Evolutionary conservation across 2,888 invertebrate genomes (phyloP).

Genomic region (Troglohyphantes excavatus): DNA sequence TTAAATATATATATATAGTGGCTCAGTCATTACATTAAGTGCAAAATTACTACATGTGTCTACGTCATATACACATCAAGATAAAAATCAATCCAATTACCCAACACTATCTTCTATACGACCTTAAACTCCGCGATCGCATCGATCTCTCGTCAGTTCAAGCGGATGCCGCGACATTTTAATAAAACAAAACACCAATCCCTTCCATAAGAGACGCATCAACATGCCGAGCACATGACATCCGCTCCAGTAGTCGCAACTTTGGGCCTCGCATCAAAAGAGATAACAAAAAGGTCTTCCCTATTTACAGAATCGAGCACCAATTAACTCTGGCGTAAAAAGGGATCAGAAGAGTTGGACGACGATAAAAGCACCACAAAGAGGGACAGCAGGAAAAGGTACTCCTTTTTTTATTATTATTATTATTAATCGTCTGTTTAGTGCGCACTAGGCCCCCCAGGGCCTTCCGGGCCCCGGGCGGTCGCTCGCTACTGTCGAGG

Average conservation of each 20-base stretch:
- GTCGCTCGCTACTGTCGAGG: too few relatives aligned
- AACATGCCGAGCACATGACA: not conserved
- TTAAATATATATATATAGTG: too few relatives aligned
- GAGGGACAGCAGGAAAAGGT: constrained; percentile 54
- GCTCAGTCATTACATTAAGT: too few relatives aligned
- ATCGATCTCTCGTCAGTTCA: not conserved
- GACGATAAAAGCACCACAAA: constrained; percentile 8
- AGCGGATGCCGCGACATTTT: not conserved
- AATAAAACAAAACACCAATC: not conserved
- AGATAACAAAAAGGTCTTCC: not conserved
- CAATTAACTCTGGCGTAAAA: constrained; percentile 21
- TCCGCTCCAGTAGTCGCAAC: not conserved
- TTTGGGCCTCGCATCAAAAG: not conserved
- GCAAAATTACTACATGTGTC: too few relatives aligned
- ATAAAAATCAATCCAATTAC: too few relatives aligned
- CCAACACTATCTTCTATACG: too few relatives aligned
- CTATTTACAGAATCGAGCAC: constrained; percentile 34
- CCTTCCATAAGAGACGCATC: not conserved
- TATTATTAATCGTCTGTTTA: not conserved
- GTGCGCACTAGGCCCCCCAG: constrained; percentile 27
- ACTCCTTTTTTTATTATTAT: not conserved
- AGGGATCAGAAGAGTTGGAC: constrained; percentile 43
- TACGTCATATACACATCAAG: too few relatives aligned
- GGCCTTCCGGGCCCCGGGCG: constrained; percentile 67
- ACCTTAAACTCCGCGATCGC: not conserved